phyloP scores from a whole-genome alignment of 1,140 invertebrate species.

The Propsilocerus akamusi region DNA sequence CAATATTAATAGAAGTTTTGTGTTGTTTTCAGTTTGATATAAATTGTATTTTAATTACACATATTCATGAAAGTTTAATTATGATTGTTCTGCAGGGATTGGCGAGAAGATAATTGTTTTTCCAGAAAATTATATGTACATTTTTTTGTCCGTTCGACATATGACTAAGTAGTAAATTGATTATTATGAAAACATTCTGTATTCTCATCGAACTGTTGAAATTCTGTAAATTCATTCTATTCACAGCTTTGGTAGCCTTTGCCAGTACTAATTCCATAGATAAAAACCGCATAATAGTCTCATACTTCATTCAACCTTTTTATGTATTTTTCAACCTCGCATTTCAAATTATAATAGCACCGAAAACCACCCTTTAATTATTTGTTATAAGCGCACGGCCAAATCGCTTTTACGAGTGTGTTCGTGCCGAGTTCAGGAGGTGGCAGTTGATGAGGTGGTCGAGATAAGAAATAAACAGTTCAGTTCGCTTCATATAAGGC shows the following conservation, averaged over 20 bases:
- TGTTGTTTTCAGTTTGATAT: no score
- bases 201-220: no score
- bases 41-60: no score
- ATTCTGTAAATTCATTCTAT: no score
- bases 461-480: not conserved
- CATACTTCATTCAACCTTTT: no score
- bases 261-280: not conserved
- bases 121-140: no score
- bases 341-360: not conserved
- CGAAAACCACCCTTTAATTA: not conserved
- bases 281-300: conserved; percentile 2
- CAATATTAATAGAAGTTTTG: no score
- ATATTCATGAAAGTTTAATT: no score
- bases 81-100: no score
- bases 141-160: not conserved
- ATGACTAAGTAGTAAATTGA: conserved; percentile 9
- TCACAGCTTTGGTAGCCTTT: not conserved
- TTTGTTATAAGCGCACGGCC: not conserved
- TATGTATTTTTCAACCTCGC: no score
- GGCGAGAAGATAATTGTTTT: no score
- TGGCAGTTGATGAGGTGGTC: not conserved
- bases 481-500: no score
- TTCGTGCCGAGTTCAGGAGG: not conserved
- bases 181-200: not conserved
- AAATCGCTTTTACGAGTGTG: not conserved